Base-by-base conservation (phyloP, 2,888 invertebrate genomes). In the Nomada ruficornis region DNA sequence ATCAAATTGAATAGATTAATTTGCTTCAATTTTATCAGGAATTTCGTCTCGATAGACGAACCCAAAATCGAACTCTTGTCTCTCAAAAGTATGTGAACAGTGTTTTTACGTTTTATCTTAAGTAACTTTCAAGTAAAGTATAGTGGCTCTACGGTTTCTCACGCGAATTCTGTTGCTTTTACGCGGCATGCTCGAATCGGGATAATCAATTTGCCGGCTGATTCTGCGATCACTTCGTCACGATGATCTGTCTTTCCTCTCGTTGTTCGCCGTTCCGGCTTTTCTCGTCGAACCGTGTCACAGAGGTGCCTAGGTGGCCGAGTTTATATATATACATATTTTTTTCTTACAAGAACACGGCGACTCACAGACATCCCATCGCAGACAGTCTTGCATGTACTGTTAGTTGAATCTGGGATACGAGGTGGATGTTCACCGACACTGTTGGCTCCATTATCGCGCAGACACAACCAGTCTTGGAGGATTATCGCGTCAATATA, bases 321-420 rank as follows among this genome's bases (percentile, higher is more conserved):
- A 87, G 85, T 85, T 83, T 78, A 52, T 83, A 36, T 29, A 47
- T 68, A 1, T 50, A 10, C 36, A 71, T 72, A 29, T 78, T 62
- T 65, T 75, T 79, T 76, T 77, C 71, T 63, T 64, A 74, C 59
- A 50, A 20, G 62, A 80, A 65, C 77, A 44, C 76, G 71, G 68
- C 77, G 55, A 52, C 62, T 72, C 69, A 62, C 73, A 74, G 73
- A 68, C 82, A 76, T 68, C 54, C 68, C 71, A 70, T 82, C 80
- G 55, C 63, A 69, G 54, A 76, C 76, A 65, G 62, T 57, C 20
- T 11, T 59, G 75, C 60, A 67, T 76, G 82, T 88, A 88, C 87
- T 88, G 87, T 88, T 88, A 88, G 70, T 65, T 82, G 87, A 88
- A 88, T 88, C 77, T 88, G 84, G 87, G 88, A 88, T 88, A 88